phyloP scores from a whole-genome alignment of 2,888 invertebrate genomes.

The Sminthurides aquaticus region DNA sequence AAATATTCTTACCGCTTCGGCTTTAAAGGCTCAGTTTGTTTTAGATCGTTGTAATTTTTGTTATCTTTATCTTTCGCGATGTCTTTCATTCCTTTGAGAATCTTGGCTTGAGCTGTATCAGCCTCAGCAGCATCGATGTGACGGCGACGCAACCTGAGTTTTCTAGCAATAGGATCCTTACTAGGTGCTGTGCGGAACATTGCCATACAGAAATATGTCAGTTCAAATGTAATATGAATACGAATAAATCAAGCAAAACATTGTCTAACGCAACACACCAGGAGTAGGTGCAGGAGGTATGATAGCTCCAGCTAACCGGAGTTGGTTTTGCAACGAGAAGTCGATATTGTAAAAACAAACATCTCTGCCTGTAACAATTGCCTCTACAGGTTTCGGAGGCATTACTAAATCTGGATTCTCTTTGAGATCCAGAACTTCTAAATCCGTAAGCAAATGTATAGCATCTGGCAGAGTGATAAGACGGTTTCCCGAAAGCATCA shows the following conservation, averaged over 20 bases:
- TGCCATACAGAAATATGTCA: neutral
- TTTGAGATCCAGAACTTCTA: slow-evolving; percentile 79
- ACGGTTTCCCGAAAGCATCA: slow-evolving; percentile 86
- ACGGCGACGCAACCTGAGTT: slow-evolving; percentile 76
- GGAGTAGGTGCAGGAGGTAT: slow-evolving; percentile 65
- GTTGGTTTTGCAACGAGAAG: slow-evolving; percentile 91
- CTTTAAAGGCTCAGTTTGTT: slow-evolving; percentile 66
- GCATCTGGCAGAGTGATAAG: slow-evolving; percentile 95
- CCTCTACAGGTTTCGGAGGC: slow-evolving; percentile 87
- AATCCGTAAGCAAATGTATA: slow-evolving; percentile 83
- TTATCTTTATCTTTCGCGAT: slow-evolving; percentile 74
- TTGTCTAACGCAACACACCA: no score
- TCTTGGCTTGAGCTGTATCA: slow-evolving; percentile 79
- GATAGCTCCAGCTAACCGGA: slow-evolving; percentile 82
- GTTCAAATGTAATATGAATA: slow-evolving; percentile 35
- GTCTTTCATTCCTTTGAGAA: slow-evolving; percentile 79
- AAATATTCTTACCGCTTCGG: slow-evolving; percentile 28
- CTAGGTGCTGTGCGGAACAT: slow-evolving; percentile 50
- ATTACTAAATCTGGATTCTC: slow-evolving; percentile 92
- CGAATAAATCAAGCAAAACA: no score
- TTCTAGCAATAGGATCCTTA: slow-evolving; percentile 90
- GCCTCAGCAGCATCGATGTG: slow-evolving; percentile 66
- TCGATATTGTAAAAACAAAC: slow-evolving; percentile 90
- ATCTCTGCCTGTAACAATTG: slow-evolving; percentile 72
- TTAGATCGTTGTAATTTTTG: slow-evolving; percentile 59